Evolutionary conservation across 2,113 vertebrate species (phyloP), one percentile per base, ranked within the genome.

Genomic region (Labeo catla): DNA sequence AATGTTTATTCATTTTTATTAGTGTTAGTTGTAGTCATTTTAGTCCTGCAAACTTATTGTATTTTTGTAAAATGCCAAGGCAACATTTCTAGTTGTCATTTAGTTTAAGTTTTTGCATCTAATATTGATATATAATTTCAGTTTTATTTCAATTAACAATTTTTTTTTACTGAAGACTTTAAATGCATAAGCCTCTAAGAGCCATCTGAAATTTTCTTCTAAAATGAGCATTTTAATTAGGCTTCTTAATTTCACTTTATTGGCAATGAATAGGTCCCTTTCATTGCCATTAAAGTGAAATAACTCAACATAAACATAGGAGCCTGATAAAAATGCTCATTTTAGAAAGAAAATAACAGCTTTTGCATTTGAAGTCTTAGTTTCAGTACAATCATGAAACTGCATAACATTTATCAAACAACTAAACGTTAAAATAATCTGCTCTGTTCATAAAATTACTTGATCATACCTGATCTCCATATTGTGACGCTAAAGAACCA

Each of bases 391-490:
- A 9, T n/a, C 6, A 7, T n/a, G 50, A 52, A 52, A 52, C 11
- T 3, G 11, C 63, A 15, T 23, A 66, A 3, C 12, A 66, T 7
- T 34, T 66, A 28, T 28, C 61, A 0, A 9, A 28, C 10, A 28
- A 65, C 5, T 65, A 13, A 6, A 65, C 23, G 28, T 28, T 13
- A 63, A 11, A 23, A 11, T 11, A 63, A n/a, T 10, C 21, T 2
- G 21, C 59, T 23, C 59, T 23, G 4, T 0, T 12, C 61, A 34
- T 57, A 57, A 5, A 57, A 57, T 19, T 57, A 23, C 21, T 39
- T 39, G 39, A 39, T 39, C 19, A 90, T 94, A 97, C 98, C 97
- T 99, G 98, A 84, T 95, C 96, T 89, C 95, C 96, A 83, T 95
- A 96, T 89, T 95, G 96, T 70, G 76, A 86, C 0, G 91, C 93